A percentile compares a stretch with the other conserved stretches of the same genome.
Conservation (phyloP, 2,888 invertebrate species). For the Cephus spinipes region DNA sequence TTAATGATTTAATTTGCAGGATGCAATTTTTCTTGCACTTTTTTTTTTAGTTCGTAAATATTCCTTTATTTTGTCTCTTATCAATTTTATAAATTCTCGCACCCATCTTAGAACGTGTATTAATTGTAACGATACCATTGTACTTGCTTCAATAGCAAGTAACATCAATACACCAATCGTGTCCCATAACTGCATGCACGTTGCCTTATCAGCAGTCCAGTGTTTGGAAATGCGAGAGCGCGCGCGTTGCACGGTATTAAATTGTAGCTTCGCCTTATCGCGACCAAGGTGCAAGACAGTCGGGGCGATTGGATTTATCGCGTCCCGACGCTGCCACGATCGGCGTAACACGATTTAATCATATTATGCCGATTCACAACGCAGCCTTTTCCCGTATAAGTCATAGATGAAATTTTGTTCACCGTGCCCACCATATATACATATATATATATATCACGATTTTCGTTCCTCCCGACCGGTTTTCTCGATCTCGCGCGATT, state of each 20-base stretch:
- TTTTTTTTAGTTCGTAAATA: no score
- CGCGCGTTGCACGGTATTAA: constrained; percentile 16
- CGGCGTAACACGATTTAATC: neutral
- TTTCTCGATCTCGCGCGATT: constrained; percentile 26
- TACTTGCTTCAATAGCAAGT: no score
- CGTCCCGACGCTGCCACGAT: neutral
- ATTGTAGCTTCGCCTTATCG: neutral
- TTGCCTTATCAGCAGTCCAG: constrained; percentile 35
- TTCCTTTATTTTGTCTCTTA: no score
- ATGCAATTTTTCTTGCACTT: no score
- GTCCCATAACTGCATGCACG: neutral
- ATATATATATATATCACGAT: neutral
- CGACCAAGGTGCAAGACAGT: neutral
- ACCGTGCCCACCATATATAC: no score
- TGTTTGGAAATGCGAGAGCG: constrained; percentile 36
- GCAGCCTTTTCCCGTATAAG: no score
- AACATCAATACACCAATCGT: no score
- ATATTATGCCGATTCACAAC: neutral
- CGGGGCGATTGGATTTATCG: constrained; percentile 4
- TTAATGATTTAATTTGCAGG: no score
- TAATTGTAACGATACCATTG: no score
- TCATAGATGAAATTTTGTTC: no score
- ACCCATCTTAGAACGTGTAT: no score
- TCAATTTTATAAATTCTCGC: no score
- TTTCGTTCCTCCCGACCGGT: neutral